Base-by-base conservation (phyloP, 2,888 invertebrate species). In the Caenorhabditis sp. region DNA sequence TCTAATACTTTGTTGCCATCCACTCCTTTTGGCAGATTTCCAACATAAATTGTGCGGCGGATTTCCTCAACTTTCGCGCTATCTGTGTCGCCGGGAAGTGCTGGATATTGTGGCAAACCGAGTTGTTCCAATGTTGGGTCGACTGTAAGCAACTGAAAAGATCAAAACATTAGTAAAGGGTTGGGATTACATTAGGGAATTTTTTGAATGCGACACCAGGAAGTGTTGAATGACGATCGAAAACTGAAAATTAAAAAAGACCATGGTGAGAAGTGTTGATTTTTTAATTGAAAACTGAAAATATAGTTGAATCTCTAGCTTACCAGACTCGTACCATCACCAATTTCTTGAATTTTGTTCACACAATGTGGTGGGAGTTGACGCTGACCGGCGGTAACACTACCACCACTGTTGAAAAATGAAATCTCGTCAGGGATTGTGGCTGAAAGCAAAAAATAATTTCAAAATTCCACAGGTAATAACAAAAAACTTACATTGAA, bases 401-500 rank as follows among this genome's bases (percentile, higher is more conserved):
- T 94, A 82, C 93, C 93, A 0, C 95, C 93, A 90, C 95, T 92
- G 88, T 95, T 95, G 78, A 97, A 89, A 0, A 96, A 97, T 80
- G 93, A 92, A 84, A 93, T 93, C 89, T 99, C 97, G 88, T 97
- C 97, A 0, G 97, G 97, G 49, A 81, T 81, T 1, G 50, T 31
- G 20, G 59, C 79, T 78, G 57, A 69, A 67, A 63, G 23, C n/a
- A 54, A 20, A 23, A 23, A 57, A 20, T 58, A 57, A 58, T 26
- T 26, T 36, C 20, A 17, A 54, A 53, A 38, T 5, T 36, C 23
- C 5, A 20, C 14, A 36, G 20, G 1, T 49, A 43, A 1, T 43
- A 56, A 14, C 23, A n/a, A n/a, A n/a, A n/a, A 31, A 73, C 79
- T 73, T 25, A 86, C 86, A 81, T 43, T 84, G 72, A 1, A 77